Percentiles rank a stretch among this genome's conserved stretches.
Evolutionary conservation across 2,888 invertebrate genomes (phyloP).

Genomic region (Sinotaia quadrata): DNA sequence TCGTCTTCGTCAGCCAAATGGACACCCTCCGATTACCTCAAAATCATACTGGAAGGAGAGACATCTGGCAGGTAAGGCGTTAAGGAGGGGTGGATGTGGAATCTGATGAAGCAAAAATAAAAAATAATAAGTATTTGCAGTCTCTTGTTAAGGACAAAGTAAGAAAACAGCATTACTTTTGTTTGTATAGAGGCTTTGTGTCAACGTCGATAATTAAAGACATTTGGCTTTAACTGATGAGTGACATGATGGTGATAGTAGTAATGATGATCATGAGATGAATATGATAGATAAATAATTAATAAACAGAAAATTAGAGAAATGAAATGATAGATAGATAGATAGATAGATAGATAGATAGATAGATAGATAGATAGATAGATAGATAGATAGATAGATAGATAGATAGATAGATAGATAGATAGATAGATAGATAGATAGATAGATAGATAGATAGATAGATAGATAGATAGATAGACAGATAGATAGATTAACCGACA

Average conservation of each 20-base stretch:
- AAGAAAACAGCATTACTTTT: too few relatives aligned
- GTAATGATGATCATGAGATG: background rate
- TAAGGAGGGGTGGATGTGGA: background rate
- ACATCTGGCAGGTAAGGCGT: constrained; percentile 78
- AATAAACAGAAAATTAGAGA: background rate
- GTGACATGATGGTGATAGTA: background rate
- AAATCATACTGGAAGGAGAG: constrained; percentile 79
- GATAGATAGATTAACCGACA: background rate
- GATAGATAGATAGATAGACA: background rate
- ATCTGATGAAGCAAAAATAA: background rate
- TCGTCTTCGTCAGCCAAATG: constrained; percentile 87
- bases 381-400: background rate
- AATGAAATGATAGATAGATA: background rate
- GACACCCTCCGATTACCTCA: constrained; percentile 80
- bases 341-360: background rate
- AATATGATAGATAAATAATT: background rate
- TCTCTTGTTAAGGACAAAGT: too few relatives aligned
- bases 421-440: too few relatives aligned
- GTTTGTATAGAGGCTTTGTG: too few relatives aligned
- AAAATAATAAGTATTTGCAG: too few relatives aligned
- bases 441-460: background rate
- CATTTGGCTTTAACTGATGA: too few relatives aligned
- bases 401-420: background rate
- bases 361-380: background rate
- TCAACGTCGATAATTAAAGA: too few relatives aligned